A percentile compares a stretch with the other conserved stretches of the same genome.
phyloP scores from a whole-genome alignment of 1,140 invertebrate species.

The Bombyx mandarina region DNA sequence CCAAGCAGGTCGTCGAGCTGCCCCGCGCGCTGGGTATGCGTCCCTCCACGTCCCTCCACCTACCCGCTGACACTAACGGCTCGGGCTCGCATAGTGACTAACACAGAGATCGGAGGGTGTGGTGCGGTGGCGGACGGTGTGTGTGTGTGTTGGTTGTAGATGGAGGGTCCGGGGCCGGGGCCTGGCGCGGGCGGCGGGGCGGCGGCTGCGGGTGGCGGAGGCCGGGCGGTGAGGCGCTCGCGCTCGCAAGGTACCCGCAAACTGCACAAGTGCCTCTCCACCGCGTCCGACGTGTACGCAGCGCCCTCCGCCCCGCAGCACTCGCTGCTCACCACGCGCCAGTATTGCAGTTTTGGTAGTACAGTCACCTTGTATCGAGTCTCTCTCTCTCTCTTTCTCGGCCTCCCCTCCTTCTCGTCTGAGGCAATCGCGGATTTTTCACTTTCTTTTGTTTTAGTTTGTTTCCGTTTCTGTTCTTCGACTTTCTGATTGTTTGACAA shows the following conservation, averaged over 20 bases:
- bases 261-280: slow-evolving; percentile 88
- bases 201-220: slow-evolving; percentile 26
- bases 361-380: slow-evolving; percentile 74
- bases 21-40: slow-evolving; percentile 35
- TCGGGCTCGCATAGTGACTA: slow-evolving; percentile 2
- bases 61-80: background rate
- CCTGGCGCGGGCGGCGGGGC: slow-evolving; percentile 48
- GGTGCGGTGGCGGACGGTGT: slow-evolving; percentile 31
- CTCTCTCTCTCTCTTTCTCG: slow-evolving; percentile 39
- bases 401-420: slow-evolving; percentile 49
- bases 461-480: slow-evolving; percentile 8
- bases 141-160: slow-evolving; percentile 2
- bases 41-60: slow-evolving; percentile 12
- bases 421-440: slow-evolving; percentile 65
- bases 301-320: slow-evolving; percentile 74
- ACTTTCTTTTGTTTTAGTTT: slow-evolving; percentile 26
- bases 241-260: slow-evolving; percentile 92
- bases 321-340: slow-evolving; percentile 83
- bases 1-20: slow-evolving; percentile 29
- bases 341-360: slow-evolving; percentile 95
- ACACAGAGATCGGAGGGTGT: slow-evolving; percentile 16
- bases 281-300: slow-evolving; percentile 77
- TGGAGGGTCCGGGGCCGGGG: slow-evolving; percentile 30
- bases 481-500: slow-evolving; percentile 3
- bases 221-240: slow-evolving; percentile 75